Base-by-base conservation (phyloP, 2,113 vertebrate genomes). In the Prunella himalayana region DNA sequence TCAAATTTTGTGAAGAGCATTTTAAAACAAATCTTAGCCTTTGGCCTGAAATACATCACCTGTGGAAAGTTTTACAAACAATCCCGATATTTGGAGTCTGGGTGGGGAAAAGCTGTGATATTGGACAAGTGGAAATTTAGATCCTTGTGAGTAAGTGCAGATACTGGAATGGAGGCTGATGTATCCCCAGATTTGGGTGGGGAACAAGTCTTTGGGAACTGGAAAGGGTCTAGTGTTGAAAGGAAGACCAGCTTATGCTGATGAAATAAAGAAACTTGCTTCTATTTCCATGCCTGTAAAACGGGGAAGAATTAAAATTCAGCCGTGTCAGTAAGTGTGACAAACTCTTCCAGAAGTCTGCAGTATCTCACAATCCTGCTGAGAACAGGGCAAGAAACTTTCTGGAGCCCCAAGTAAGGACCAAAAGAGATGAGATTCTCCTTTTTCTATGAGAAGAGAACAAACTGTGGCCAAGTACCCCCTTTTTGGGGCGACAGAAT, bases 31-130 rank as follows among this genome's bases (percentile, higher is more conserved):
- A 92, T 86, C 64, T 71, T 96, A 92, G 95, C 90, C 86, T 93
- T 96, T 96, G 92, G 94, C 90, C 92, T 93, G 86, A 96, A 93
- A 96, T 96, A 56, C 27, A 90, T 97, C 94, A 96, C 90, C 80
- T 96, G 73, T 64, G 60, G 65, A 81, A 95, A 90, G 80, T 93
- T 95, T 70, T 84, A 45, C 90, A 93, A 96, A 83, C 72, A 84
- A 23, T 63, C 44, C 83, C 73, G 82, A 49, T 82, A 30, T 77
- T 78, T 93, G 72, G 64, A 88, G 80, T 27, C 68, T 50, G 69
- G 20, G 53, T 79, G 72, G 73, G 71, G 84, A 70, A 54, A 90
- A 90, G 44, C 50, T 70, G 87, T 56, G n/a, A 78, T 81, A 61
- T 20, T 81, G 64, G 63, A 54, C 24, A 86, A 92, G 68, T 31